Base-by-base conservation (phyloP, 2,888 invertebrate genomes). In the Campoplex capitator region DNA sequence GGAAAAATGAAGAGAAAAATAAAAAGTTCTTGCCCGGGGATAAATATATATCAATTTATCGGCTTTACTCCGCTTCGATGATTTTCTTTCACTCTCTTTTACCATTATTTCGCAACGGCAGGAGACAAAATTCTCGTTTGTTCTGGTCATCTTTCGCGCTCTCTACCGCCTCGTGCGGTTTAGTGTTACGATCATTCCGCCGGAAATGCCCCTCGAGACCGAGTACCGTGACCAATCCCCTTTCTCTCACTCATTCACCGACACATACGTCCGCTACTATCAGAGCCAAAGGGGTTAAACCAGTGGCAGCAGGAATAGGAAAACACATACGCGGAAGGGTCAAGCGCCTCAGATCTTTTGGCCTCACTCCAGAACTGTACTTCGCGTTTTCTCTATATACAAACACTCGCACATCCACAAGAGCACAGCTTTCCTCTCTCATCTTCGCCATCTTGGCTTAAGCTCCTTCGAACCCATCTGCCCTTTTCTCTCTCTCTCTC, bases 131-230 rank as follows among this genome's bases (percentile, higher is more conserved):
- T 84, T 78, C 82, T 79, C 79, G 77, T 86, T 81, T 75, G 68
- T 74, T 79, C 48, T 38, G 54, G 71, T 83, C 48, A 84, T 80
- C 70, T 74, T 70, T 56, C 71, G 48, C 68, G 65, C 23, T 23
- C 23, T 23, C n/a, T n/a, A n/a, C n/a, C n/a, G 84, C 84, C 83
- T 83, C 85, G 88, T 88, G 90, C 83, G 91, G 91, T 91, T 91
- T 90, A 90, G 89, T 89, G 89, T 91, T 91, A 91, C 91, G 91
- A 91, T 91, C 91, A 91, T 92, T 91, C 91, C 87, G 89, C 91
- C 87, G 89, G 90, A 90, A 86, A 91, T 91, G 90, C 90, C 91
- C 90, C 89, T 82, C 77, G 89, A 90, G 91, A 87, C 70, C 76
- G 79, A 82, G 70, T 70, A 75, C 70, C 18, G 62, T 76, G 84